Evolutionary conservation across 2,113 vertebrate genomes (phyloP), one percentile per base, ranked within the genome.

Genomic region (Alethe castanea): DNA sequence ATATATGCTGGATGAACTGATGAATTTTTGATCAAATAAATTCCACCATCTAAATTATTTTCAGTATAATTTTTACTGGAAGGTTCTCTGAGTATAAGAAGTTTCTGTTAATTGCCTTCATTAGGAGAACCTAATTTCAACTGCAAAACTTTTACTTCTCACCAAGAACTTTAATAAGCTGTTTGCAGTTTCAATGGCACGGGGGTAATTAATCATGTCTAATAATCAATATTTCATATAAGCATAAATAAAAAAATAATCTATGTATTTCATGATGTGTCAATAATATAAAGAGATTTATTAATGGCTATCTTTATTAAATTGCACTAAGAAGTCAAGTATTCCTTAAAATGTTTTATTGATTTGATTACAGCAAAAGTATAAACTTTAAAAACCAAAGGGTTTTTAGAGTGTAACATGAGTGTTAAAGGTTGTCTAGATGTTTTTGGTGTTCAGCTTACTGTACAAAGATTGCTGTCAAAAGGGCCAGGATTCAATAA

Each of bases 1-100:
- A 80, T 12, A 0, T 64, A 31, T 60, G 22, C n/a, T 88, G 59
- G 36, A 92, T 61, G 45, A 88, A 56, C 11, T 52, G n/a, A 69
- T 80, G 11, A 82, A 76, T 80, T 92, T 95, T 80, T 88, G 1
- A 88, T 86, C 74, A 95, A 86, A 90, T 76, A 48, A 69, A 82
- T 69, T 47, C 22, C 16, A 59, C 42, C 8, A 22, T 24, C 36
- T 72, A 88, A 88, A 82, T 90, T 90, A 80, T 88, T 86, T 88
- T 50, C 45, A 60, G 33, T 18, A 64, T 82, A 89, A 31, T 42
- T 93, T 95, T 90, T 87, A 81, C 38, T 90, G 36, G 44, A 74
- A 95, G 1, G 3, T 54, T 87, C 8, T 12, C 5, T 45, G 35
- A 74, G 14, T 67, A 47, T 45, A 65, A 70, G 80, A 45, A 70